Evolutionary conservation across 92 coral and sea anemone species (phyloP).

Genomic region (Umimayanthus kanabou): DNA sequence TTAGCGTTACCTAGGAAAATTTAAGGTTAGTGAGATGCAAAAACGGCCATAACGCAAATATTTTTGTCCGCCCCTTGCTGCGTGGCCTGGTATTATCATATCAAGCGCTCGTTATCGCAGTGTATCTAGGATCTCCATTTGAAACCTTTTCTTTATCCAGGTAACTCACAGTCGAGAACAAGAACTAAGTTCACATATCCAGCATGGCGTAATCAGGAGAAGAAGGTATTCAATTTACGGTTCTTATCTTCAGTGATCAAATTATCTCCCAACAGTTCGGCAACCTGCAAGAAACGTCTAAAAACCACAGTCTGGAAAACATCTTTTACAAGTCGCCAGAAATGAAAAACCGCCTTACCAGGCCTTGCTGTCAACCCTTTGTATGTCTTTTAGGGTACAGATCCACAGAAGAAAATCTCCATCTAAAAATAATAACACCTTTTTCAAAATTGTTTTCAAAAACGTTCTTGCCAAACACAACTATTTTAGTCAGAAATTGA

Average conservation of each 20-base stretch:
- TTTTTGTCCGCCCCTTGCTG: slow-evolving; percentile 31
- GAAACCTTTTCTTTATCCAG: background rate
- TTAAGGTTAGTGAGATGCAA: background rate
- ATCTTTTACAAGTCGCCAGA: background rate
- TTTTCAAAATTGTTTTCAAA: background rate
- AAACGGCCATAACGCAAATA: slow-evolving; percentile 3
- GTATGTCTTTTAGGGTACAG: background rate
- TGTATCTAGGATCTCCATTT: background rate
- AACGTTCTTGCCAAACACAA: slow-evolving; percentile 4
- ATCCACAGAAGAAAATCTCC: background rate
- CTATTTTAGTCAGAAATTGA: slow-evolving; percentile 22
- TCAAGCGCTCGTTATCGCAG: background rate
- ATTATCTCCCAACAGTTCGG: slow-evolving; percentile 10
- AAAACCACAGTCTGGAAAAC: slow-evolving; percentile 19
- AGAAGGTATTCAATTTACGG: background rate
- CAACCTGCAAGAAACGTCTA: slow-evolving; percentile 25
- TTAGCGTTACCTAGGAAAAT: background rate
- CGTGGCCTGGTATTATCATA: background rate
- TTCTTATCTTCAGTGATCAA: slow-evolving; percentile 2
- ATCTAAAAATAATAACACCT: slow-evolving; percentile 6
- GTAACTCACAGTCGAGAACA: background rate
- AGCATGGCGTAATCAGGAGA: slow-evolving; percentile 7
- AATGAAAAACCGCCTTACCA: slow-evolving; percentile 10
- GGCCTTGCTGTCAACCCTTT: slow-evolving; percentile 8
- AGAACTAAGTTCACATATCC: background rate